Evolutionary conservation across 1,140 invertebrate species (phyloP).

Genomic region (Macrotrachela quadricornifera): DNA sequence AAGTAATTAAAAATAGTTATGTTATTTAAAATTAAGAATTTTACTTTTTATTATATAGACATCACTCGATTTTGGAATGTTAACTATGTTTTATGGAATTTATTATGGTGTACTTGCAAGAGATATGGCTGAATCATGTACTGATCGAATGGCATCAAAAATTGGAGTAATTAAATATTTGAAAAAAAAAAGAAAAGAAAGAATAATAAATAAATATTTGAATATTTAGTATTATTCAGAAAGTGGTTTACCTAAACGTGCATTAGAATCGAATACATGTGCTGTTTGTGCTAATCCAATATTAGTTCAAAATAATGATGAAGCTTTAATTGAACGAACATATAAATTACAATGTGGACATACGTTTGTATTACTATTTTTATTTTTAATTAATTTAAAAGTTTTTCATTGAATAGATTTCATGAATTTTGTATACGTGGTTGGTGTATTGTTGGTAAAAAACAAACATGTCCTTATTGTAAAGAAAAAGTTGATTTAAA

Average conservation of each 20-base stretch:
- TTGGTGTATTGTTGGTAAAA: conserved; percentile 98
- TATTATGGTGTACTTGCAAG: conserved; percentile 94
- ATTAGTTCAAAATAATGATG: conserved; percentile 25
- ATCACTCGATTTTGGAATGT: conserved; percentile 66
- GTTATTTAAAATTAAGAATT: conserved; percentile 10
- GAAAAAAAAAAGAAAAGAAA: background rate
- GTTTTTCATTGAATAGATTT: conserved; percentile 39
- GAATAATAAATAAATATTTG: background rate
- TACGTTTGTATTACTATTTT: conserved; percentile 30
- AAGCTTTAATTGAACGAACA: conserved; percentile 52
- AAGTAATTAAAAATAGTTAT: no score
- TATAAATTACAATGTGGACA: conserved; percentile 83
- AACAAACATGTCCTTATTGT: conserved; percentile 96
- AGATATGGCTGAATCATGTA: conserved; percentile 88
- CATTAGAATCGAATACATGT: conserved; percentile 70
- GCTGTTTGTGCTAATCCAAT: conserved; percentile 68
- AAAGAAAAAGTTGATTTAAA: conserved; percentile 97
- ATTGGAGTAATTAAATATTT: conserved; percentile 49
- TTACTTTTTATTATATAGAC: conserved; percentile 30
- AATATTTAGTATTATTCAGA: conserved; percentile 58
- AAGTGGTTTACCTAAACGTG: conserved; percentile 74
- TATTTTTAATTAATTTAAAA: no score
- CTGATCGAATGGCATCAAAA: conserved; percentile 84
- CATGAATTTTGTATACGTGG: conserved; percentile 98
- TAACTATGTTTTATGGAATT: conserved; percentile 84